Percentiles rank a stretch among this genome's conserved stretches.
phyloP scores from a whole-genome alignment of 2,888 invertebrate species.

The Drosophila falleni region DNA sequence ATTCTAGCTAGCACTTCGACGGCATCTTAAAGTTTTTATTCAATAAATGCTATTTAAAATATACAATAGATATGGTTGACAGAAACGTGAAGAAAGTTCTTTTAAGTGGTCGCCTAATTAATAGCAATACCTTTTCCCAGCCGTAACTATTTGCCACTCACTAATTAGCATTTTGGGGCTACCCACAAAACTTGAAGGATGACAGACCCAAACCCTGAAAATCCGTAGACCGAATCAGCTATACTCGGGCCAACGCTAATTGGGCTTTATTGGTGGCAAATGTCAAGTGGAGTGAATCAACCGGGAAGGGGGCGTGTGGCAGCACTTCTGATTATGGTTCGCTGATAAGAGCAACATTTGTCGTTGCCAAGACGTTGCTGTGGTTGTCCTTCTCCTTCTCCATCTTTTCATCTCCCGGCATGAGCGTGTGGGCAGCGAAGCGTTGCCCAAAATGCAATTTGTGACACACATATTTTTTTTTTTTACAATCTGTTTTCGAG shows the following conservation, averaged over 20 bases:
- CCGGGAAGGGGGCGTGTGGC: constrained; percentile 1
- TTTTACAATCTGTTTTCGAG: constrained; percentile 4
- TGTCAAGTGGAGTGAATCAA: constrained; percentile 64
- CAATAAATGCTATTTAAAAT: background rate
- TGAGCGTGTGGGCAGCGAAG: constrained; percentile 38
- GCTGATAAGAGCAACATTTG: constrained; percentile 57
- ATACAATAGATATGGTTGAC: background rate
- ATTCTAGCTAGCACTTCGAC: background rate
- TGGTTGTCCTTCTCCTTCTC: background rate
- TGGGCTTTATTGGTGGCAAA: constrained; percentile 76
- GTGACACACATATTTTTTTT: constrained; percentile 28
- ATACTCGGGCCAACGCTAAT: constrained; percentile 54
- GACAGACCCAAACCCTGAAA: constrained; percentile 20
- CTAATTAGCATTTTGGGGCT: constrained; percentile 75
- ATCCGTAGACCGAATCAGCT: constrained; percentile 12
- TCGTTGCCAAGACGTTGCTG: constrained; percentile 49
- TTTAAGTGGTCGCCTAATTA: constrained; percentile 49
- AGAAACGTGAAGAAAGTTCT: constrained; percentile 20
- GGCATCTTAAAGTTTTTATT: background rate
- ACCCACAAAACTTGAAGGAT: constrained; percentile 50
- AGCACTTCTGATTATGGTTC: constrained; percentile 54
- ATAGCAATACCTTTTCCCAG: constrained; percentile 41
- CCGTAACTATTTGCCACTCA: constrained; percentile 70
- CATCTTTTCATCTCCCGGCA: background rate
- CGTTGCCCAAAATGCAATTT: constrained; percentile 58